Conservation (phyloP, 2,888 invertebrate species). For the Lutraria lutraria region DNA sequence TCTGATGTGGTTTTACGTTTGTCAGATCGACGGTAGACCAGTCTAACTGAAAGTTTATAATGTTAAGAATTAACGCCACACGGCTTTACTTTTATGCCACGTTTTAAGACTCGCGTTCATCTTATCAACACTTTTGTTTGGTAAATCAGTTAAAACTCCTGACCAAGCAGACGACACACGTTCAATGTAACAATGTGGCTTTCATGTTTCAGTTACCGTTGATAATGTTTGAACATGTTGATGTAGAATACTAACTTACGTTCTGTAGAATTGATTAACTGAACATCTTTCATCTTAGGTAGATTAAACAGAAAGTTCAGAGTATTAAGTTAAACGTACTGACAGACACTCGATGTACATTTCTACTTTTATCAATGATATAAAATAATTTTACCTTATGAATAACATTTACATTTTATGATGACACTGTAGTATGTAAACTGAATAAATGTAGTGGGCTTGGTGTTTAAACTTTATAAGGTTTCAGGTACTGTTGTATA, state of each 20-base stretch:
- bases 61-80: not conserved
- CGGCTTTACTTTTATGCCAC: not conserved
- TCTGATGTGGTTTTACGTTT: not conserved
- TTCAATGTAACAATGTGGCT: not conserved
- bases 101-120: constrained; percentile 12
- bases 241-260: not conserved
- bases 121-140: constrained; percentile 1
- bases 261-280: not conserved
- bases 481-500: not conserved
- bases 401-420: not conserved
- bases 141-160: constrained; percentile 12
- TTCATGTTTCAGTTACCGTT: not conserved
- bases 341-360: not conserved
- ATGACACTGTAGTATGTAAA: too few species aligned
- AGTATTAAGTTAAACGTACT: not conserved
- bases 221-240: not conserved
- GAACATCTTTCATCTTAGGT: not conserved
- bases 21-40: not conserved
- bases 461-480: not conserved
- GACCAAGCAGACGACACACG: constrained; percentile 11
- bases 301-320: not conserved
- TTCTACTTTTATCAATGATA: not conserved
- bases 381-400: not conserved
- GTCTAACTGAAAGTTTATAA: not conserved
- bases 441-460: not conserved